Evolutionary conservation across 2,113 vertebrate species (phyloP).

Genomic region (Spilogale gracilis): DNA sequence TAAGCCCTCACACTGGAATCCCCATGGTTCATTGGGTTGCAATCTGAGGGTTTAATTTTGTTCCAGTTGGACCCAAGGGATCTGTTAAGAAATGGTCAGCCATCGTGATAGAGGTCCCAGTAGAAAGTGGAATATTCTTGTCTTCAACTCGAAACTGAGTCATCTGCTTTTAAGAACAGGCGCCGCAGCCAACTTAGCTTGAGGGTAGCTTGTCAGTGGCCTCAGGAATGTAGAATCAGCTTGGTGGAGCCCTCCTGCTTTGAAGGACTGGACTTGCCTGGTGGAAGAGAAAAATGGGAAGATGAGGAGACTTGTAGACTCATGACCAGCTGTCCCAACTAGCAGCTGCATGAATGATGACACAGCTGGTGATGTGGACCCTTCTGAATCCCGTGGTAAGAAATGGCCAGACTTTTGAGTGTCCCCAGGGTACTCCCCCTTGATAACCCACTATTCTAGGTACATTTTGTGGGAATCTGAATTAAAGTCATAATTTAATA

Average conservation of each 20-base stretch:
- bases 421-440: neutral
- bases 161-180: neutral
- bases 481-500: constrained; percentile 18
- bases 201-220: neutral
- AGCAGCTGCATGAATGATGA: neutral
- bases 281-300: neutral
- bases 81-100: neutral
- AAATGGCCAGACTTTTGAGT: neutral
- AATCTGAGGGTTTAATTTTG: neutral
- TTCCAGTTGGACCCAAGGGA: neutral
- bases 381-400: neutral
- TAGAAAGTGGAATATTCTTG: neutral
- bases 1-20: neutral
- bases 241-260: neutral
- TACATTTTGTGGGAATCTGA: constrained; percentile 20
- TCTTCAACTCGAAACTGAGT: neutral
- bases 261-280: neutral
- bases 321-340: neutral
- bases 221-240: neutral
- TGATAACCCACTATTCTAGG: neutral
- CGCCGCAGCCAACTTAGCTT: neutral
- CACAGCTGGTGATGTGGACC: neutral
- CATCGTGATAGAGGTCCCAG: neutral
- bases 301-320: neutral
- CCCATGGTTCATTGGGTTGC: neutral